Base-by-base conservation (phyloP, 2,797 vertebrate genomes). In the Falco concolor region DNA sequence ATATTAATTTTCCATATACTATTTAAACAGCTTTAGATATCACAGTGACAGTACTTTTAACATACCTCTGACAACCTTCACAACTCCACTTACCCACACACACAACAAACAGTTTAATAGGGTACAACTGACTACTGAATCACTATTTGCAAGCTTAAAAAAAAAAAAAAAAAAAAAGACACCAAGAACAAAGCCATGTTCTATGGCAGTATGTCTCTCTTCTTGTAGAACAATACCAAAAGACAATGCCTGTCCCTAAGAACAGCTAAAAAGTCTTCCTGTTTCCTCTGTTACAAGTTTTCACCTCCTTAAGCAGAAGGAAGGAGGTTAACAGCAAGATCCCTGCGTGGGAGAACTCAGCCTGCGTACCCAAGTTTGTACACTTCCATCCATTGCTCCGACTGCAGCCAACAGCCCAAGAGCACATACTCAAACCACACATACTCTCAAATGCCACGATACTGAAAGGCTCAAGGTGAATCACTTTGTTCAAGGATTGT, bases 401-500 rank as follows among this genome's bases (percentile, higher is more conserved):
- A 50, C 1, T 16, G 16, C 59, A 87, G 45, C 53, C 84, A 65
- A 27, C 44, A 79, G 60, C 56, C 72, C 54, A 88, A 83, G 30
- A 61, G 69, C 47, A 81, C 38, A 17, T 7, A 6, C 23, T 40
- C 72, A 57, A 88, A 83, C 32, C 59, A 67, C 47, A 81, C 38
- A 19, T 6, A 6, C 23, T 40, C 59, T 32, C 50, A 24, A 32
- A 2, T 0, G 1, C 9, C 5, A 2, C 32, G 30, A 70, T 8
- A 69, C 53, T 40, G 89, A 95, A 86, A 78, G 24, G 78, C 65
- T 95, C 87, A 87, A 91, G 94, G 44, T 91, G 77, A 96, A 89
- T 70, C 69, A 36, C 74, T 90, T 67, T 73, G 45, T 79, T 95
- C 57, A 77, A 45, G 59, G 87, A 59, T 30, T 76, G 68, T 44